These are phyloP conservation scores for Nylanderia fulva DNA, from an alignment of 1,140 invertebrate species.

Conservation along the genomic window DNA sequence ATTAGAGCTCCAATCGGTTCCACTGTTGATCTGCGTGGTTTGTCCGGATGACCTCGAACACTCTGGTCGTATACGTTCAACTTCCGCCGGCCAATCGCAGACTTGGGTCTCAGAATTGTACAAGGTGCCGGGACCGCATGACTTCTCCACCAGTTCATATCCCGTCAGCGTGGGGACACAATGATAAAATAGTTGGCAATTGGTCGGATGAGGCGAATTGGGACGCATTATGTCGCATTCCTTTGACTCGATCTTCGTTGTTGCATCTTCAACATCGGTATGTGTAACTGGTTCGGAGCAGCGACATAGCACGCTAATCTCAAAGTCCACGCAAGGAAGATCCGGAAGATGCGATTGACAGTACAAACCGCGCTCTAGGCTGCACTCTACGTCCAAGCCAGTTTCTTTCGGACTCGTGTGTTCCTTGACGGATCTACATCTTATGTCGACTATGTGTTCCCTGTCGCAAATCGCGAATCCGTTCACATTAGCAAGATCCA, in stretches of 20 bases:
- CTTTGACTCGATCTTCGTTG: neutral
- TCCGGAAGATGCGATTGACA: slow-evolving; percentile 85
- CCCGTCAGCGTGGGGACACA: slow-evolving; percentile 83
- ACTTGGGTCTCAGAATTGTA: slow-evolving; percentile 88
- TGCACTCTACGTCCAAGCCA: slow-evolving; percentile 91
- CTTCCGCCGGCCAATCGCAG: slow-evolving; percentile 88
- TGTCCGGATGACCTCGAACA: slow-evolving; percentile 77
- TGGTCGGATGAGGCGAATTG: slow-evolving; percentile 84
- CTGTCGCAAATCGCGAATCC: slow-evolving; percentile 86
- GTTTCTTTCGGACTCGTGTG: slow-evolving; percentile 89
- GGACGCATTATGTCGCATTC: slow-evolving; percentile 82
- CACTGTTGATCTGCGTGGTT: slow-evolving; percentile 4
- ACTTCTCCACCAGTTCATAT: slow-evolving; percentile 86
- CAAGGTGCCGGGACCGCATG: slow-evolving; percentile 87
- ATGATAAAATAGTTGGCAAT: slow-evolving; percentile 88
- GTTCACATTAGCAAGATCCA: slow-evolving; percentile 78
- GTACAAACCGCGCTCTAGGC: slow-evolving; percentile 89
- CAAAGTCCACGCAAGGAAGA: slow-evolving; percentile 89
- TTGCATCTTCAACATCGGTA: slow-evolving; percentile 33
- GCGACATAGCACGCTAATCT: slow-evolving; percentile 90
- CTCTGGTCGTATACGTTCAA: slow-evolving; percentile 88
- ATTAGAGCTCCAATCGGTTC: slow-evolving; percentile 32
- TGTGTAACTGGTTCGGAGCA: slow-evolving; percentile 82
- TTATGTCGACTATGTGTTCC: slow-evolving; percentile 90
- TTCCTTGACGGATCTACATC: slow-evolving; percentile 89